Evolutionary conservation across 2,113 vertebrate species (phyloP), one percentile per base, ranked within the genome.

Genomic region (Baryphthengus martii): DNA sequence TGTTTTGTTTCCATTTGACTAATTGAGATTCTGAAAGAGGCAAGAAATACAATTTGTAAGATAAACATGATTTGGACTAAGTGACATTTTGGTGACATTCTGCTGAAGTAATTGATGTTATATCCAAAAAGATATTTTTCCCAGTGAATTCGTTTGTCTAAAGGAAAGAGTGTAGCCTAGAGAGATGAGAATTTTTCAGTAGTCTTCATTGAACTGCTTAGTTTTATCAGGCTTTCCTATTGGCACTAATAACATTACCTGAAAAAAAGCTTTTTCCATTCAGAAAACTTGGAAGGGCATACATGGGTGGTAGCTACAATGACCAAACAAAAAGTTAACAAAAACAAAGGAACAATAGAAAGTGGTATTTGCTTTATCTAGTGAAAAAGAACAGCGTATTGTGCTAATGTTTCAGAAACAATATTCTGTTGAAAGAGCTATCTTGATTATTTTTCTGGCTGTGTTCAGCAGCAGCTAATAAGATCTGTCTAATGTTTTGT

Each of bases 331-430:
- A n/a, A n/a, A n/a, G 9, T 37, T 83, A 76, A 58, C 29, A 84
- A 83, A 83, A 80, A 21, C 7, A 62, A 73, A 73, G 17, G 23
- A 76, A 61, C 8, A 70, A 53, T 37, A 44, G 8, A 44, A 90
- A 3, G 3, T n/a, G 8, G 2, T n/a, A 66, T 70, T n/a, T 78
- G 29, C 13, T 81, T 85, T 81, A 81, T 4, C 17, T 62, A 62
- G 3, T 28, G 20, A 66, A 26, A 84, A 75, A 23, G 1, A 3
- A 3, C 4, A n/a, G 29, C 2, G 0, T 33, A 31, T 62, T 26
- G 1, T 96, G 25, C 21, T 85, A 49, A 40, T 78, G 25, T 65
- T 67, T 77, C 10, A 70, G 37, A 70, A 89, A 50, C 5, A 53
- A 16, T 61, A 45, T 26, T 88, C 24, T 58, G 7, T 33, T 83